Conservation (phyloP, 1,140 invertebrate genomes). For the Yoshiicerus persimilis region DNA sequence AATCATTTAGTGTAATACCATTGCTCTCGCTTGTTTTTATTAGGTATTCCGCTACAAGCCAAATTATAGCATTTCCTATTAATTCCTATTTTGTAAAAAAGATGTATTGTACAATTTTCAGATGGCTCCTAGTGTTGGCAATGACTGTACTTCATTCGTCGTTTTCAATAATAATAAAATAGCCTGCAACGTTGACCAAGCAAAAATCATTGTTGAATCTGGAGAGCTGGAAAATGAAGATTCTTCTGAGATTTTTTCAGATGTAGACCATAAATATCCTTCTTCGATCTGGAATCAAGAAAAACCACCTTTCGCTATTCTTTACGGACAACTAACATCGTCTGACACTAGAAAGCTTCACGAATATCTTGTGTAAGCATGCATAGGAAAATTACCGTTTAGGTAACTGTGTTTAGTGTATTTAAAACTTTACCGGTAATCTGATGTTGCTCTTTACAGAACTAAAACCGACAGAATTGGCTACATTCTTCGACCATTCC, state of each 20-base stretch:
- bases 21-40: too few species aligned
- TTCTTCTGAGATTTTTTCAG: background rate
- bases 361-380: constrained; percentile 40
- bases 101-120: background rate
- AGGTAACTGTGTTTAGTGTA: background rate
- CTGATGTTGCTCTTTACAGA: too few species aligned
- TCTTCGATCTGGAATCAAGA: constrained; percentile 38
- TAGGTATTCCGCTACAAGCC: too few species aligned
- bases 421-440: too few species aligned
- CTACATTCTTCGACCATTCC: constrained; percentile 40
- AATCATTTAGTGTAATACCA: too few species aligned
- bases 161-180: constrained; percentile 22
- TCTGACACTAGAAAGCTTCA: constrained; percentile 30
- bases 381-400: background rate
- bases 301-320: constrained; percentile 4
- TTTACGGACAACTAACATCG: constrained; percentile 40
- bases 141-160: constrained; percentile 36
- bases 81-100: too few species aligned
- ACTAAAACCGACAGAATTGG: constrained; percentile 25
- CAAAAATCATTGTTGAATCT: constrained; percentile 24
- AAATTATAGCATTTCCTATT: too few species aligned
- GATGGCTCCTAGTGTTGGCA: background rate
- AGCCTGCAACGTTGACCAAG: constrained; percentile 28
- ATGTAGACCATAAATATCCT: constrained; percentile 46
- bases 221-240: background rate